Conservation (phyloP, 2,888 invertebrate genomes). For the Synergus japonicus region DNA sequence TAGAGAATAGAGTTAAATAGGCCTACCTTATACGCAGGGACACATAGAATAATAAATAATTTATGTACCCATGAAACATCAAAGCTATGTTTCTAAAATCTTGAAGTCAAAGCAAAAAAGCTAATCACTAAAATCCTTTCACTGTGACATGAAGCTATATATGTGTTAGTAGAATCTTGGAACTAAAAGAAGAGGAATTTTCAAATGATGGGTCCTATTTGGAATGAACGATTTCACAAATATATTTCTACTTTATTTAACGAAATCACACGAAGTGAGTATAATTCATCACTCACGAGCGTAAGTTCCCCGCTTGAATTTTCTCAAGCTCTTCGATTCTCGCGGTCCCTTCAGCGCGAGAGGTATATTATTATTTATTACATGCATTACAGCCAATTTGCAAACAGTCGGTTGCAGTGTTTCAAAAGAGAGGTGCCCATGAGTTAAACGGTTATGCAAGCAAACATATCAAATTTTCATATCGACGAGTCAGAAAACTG, state of each 20-base stretch:
- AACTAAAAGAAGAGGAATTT: background rate
- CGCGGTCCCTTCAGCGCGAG: slow-evolving; percentile 36
- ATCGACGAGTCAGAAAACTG: slow-evolving; percentile 27
- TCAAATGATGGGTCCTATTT: background rate
- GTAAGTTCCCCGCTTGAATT: slow-evolving; percentile 28
- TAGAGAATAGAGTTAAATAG: slow-evolving; percentile 23
- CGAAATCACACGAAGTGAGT: slow-evolving; percentile 31
- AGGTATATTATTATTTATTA: slow-evolving; percentile 41
- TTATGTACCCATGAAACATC: slow-evolving; percentile 26
- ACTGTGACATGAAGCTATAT: too few relatives aligned
- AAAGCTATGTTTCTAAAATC: slow-evolving; percentile 7
- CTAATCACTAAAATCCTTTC: background rate
- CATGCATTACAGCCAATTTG: slow-evolving; percentile 41
- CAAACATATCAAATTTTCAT: slow-evolving; percentile 40
- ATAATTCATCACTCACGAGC: slow-evolving; percentile 23
- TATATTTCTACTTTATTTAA: slow-evolving; percentile 18
- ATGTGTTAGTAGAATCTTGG: background rate
- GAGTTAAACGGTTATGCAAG: slow-evolving; percentile 41
- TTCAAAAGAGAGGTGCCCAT: slow-evolving; percentile 38
- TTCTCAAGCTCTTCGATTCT: slow-evolving; percentile 38
- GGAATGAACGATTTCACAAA: background rate
- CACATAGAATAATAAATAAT: slow-evolving; percentile 24
- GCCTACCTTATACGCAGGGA: background rate
- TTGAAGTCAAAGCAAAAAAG: background rate
- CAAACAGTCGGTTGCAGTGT: slow-evolving; percentile 41